These are phyloP conservation scores for Podocnemis expansa DNA, from an alignment of 2,113 vertebrate species.

Conservation along the genomic window DNA sequence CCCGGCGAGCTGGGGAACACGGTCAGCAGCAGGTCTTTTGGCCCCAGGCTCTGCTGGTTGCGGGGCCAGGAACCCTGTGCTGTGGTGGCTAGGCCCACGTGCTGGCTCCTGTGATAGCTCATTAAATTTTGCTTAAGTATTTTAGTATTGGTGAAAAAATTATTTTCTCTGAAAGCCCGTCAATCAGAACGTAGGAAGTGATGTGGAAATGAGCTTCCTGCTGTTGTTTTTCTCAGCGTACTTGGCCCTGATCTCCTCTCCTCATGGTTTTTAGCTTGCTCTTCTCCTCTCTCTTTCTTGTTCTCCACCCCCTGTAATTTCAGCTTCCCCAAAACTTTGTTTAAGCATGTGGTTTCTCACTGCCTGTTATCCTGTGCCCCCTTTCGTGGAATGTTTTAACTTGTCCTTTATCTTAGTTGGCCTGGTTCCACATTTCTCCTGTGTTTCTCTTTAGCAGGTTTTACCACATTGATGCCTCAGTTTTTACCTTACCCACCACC, in stretches of 20 bases:
- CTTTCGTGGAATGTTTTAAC: neutral
- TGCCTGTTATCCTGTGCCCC: neutral
- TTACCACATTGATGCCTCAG: neutral
- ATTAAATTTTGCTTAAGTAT: fast-evolving
- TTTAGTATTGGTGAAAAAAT: neutral
- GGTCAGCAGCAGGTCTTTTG: too few relatives aligned
- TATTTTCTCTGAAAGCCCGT: neutral
- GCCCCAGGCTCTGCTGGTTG: too few relatives aligned
- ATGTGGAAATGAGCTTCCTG: neutral
- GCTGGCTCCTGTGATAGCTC: too few relatives aligned
- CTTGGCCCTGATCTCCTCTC: neutral
- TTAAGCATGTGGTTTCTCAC: neutral
- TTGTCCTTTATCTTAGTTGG: neutral
- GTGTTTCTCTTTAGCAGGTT: neutral
- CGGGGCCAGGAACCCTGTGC: too few relatives aligned
- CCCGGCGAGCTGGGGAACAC: too few relatives aligned
- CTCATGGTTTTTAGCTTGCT: neutral
- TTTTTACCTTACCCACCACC: neutral
- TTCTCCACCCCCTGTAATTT: neutral
- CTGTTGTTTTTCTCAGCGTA: neutral
- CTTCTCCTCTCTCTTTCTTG: neutral
- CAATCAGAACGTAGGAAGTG: neutral
- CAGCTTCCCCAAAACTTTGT: neutral
- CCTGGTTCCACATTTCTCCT: neutral
- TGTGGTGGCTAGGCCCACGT: too few relatives aligned